Percentiles rank a stretch among this genome's conserved stretches.
Evolutionary conservation across 2,113 vertebrate species (phyloP).

Genomic region (Toxostoma redivivum): DNA sequence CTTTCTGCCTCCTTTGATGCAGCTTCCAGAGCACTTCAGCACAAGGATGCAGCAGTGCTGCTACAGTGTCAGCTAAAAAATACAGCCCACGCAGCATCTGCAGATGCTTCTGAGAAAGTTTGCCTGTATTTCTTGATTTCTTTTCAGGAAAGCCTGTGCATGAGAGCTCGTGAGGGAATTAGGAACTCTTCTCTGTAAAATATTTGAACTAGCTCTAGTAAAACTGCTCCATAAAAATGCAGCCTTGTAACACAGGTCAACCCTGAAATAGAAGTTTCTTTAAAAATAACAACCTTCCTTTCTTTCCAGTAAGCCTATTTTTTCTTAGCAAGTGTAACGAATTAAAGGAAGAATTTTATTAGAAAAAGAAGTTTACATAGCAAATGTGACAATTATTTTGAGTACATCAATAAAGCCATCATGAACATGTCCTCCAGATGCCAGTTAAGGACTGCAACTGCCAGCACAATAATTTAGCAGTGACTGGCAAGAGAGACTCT

Average conservation of each 20-base stretch:
- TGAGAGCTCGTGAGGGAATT: background rate
- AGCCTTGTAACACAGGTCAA: background rate
- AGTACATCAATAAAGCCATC: background rate
- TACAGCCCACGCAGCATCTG: slow-evolving; percentile 26
- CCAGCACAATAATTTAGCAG: background rate
- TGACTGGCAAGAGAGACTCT: background rate
- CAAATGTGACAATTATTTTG: background rate
- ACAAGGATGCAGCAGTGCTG: slow-evolving; percentile 2
- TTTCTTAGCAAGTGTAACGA: background rate
- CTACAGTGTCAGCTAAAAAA: background rate
- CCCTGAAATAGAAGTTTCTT: background rate
- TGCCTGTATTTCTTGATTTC: background rate
- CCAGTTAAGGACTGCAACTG: background rate
- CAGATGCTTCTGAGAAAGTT: slow-evolving; percentile 20
- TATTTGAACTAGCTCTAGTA: background rate
- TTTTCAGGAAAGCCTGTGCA: slow-evolving; percentile 27
- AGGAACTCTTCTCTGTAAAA: background rate
- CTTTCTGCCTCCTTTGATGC: background rate
- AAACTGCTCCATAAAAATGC: background rate
- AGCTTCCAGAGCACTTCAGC: background rate
- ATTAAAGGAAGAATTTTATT: background rate
- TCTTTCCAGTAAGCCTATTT: background rate
- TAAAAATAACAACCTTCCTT: background rate
- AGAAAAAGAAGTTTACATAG: background rate
- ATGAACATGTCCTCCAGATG: background rate